Percentiles rank a stretch among this genome's conserved stretches.
Conservation (phyloP, 2,797 vertebrate genomes). For the Gadopsis bispinosus region DNA sequence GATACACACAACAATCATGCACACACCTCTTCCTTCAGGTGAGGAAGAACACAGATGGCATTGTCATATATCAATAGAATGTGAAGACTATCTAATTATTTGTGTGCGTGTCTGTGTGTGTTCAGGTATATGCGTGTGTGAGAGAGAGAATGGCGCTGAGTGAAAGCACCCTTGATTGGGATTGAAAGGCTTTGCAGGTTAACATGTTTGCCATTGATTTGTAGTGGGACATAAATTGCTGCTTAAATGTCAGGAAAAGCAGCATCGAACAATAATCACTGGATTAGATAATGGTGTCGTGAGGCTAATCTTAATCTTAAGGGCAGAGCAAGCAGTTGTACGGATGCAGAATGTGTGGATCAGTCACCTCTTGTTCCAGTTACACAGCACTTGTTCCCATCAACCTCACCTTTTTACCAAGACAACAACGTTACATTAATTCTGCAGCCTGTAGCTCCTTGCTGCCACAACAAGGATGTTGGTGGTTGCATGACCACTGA, state of each 20-base stretch:
- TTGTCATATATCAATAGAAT: conserved; percentile 24
- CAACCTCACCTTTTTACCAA: neutral
- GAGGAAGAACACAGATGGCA: conserved; percentile 11
- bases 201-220: conserved; percentile 50
- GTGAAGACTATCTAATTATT: conserved; percentile 11
- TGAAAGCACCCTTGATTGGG: conserved; percentile 34
- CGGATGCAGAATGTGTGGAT: conserved; percentile 6
- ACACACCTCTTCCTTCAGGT: conserved; percentile 17
- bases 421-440: conserved; percentile 8
- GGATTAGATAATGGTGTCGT: conserved; percentile 10
- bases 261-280: conserved; percentile 33
- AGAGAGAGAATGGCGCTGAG: conserved; percentile 6
- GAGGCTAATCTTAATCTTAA: conserved; percentile 3
- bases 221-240: conserved; percentile 38
- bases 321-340: neutral
- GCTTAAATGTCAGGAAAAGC: conserved; percentile 41
- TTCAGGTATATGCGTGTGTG: neutral
- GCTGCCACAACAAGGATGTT: conserved; percentile 3
- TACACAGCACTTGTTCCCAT: neutral
- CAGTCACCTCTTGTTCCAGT: neutral
- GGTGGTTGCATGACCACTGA: neutral
- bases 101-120: neutral
- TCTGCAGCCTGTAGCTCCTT: neutral
- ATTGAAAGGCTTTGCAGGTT: conserved; percentile 29
- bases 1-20: neutral